Evolutionary conservation across 2,888 invertebrate genomes (phyloP), one percentile per base, ranked within the genome.

Genomic region (Nomada ferruginata): DNA sequence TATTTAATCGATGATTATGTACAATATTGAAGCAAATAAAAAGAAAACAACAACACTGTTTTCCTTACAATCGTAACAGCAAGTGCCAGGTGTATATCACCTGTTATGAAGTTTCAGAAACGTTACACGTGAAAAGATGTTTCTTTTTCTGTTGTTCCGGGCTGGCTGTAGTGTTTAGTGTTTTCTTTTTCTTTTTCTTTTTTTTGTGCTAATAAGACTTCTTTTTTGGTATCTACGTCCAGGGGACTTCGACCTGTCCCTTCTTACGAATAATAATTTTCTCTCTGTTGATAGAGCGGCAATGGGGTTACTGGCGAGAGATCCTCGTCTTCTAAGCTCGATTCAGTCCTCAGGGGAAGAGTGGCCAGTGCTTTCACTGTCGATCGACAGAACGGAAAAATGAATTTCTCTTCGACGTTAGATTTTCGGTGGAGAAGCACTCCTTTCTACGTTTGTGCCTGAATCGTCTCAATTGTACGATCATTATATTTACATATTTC

Each of bases 261-360:
- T 29, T 42, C 63, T 91, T 94, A 92, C 59, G 94, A 92, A 93
- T 96, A 97, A 94, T 96, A 97, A 94, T 97, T 97, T 92, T 97
- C 97, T 92, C 97, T 95, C 94, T 97, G 97, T 94, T 98, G 97
- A 92, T 97, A 97, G 85, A 97, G 95, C 72, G 97, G 97, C 92
- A 97, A 95, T 92, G 97, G 96, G 74, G 96, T 96, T 89, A 96
- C 96, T 55, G 97, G 97, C 68, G 97, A 97, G 36, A 95, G 95
- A 91, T 97, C 96, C 75, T 97, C 97, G 88, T 96, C 96, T 76
- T 97, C 96, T 83, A 95, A 94, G 88, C 94, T 94, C 79, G 94
- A 93, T 79, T 95, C 93, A 59, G 92, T 91, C 88, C 95, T 95
- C 80, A 95, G 94, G 76, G 96, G 96, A 93, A 96, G 94, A 90